Conservation (phyloP, 2,113 vertebrate genomes). For the Chamaea fasciata region DNA sequence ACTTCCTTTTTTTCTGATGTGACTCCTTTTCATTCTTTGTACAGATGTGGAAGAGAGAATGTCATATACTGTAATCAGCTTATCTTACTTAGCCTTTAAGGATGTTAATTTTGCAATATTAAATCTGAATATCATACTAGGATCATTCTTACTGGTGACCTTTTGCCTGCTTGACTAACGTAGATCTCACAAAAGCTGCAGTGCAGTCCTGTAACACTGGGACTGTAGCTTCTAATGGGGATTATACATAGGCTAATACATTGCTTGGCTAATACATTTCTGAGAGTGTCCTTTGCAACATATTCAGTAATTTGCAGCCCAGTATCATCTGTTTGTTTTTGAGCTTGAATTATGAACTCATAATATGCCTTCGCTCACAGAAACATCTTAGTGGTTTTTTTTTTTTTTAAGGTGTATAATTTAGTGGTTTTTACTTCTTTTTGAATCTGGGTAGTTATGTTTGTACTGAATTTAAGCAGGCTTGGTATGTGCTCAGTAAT, state of each 20-base stretch:
- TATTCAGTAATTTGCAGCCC: neutral
- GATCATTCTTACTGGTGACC: neutral
- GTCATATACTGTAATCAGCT: neutral
- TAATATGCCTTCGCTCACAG: neutral
- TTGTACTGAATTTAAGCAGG: neutral
- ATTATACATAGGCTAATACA: neutral
- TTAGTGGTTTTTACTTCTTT: neutral
- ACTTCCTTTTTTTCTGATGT: neutral
- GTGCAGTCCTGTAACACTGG: neutral
- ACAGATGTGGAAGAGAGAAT: neutral
- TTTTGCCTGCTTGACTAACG: neutral
- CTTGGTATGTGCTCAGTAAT: neutral
- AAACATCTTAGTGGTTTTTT: neutral
- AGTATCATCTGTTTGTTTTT: neutral
- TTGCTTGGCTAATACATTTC: neutral
- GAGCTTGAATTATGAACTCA: neutral
- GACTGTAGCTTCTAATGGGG: neutral
- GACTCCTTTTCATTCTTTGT: neutral
- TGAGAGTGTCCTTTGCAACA: neutral
- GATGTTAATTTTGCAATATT: slow-evolving; percentile 18
- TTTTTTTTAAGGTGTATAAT: neutral
- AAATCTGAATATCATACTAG: neutral
- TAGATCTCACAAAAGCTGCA: neutral
- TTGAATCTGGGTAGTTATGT: neutral
- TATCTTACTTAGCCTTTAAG: slow-evolving; percentile 6